Conservation (phyloP, 2,797 vertebrate species). For the Pristis pectinata region DNA sequence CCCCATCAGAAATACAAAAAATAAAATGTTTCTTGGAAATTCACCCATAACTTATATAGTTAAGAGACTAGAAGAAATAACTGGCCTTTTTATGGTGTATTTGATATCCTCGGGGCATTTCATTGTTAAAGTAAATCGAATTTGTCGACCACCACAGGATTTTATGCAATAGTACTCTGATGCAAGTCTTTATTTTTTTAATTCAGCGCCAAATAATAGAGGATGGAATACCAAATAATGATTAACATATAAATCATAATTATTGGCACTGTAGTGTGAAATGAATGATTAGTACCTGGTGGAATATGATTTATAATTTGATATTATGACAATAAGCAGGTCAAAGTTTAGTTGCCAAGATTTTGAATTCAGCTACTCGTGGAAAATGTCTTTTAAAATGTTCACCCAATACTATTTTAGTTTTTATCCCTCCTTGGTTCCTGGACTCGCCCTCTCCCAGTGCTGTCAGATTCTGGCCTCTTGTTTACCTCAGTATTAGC, state of each 20-base stretch:
- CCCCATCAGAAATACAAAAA: background rate
- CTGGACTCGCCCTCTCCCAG: background rate
- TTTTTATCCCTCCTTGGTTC: background rate
- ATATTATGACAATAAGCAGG: background rate
- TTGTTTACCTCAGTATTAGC: background rate
- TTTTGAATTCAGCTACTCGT: background rate
- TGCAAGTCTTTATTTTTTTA: background rate
- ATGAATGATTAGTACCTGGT: too few relatives aligned
- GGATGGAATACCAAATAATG: background rate
- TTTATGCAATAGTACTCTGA: background rate
- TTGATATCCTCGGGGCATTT: background rate
- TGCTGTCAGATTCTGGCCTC: background rate
- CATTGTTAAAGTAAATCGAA: background rate
- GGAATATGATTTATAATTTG: background rate
- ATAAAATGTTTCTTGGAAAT: background rate
- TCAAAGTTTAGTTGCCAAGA: background rate
- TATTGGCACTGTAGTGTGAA: background rate
- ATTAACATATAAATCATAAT: background rate
- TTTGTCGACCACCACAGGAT: background rate
- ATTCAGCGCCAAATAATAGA: background rate
- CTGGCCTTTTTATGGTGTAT: background rate
- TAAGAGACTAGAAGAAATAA: constrained; percentile 8
- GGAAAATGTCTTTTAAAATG: background rate
- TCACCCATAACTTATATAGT: background rate
- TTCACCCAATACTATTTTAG: background rate